These are phyloP conservation scores for Luperina nickerlii DNA, from an alignment of 2,888 invertebrate genomes.

Conservation along the genomic window DNA sequence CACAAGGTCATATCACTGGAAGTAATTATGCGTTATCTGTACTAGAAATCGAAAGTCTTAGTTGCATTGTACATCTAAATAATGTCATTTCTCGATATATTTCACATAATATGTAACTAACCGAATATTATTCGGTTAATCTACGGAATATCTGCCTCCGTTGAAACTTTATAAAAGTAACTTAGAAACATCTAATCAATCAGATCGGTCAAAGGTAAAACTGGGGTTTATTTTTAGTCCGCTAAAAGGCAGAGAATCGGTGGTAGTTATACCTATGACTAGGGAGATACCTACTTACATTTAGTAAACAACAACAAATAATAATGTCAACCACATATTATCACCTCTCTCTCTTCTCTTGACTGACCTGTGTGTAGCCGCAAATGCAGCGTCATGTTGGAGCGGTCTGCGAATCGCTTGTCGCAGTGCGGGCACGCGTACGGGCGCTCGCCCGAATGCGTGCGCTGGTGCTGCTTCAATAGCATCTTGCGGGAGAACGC, in stretches of 20 bases:
- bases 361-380: conserved; percentile 92
- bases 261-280: background rate
- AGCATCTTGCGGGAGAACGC: conserved; percentile 96
- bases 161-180: conserved; percentile 3
- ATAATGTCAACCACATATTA: conserved; percentile 30
- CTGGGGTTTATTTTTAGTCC: background rate
- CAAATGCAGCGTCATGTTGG: conserved; percentile 96
- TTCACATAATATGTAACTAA: background rate
- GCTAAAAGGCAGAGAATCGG: background rate
- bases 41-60: conserved; percentile 13
- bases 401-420: conserved; percentile 95
- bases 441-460: conserved; percentile 95
- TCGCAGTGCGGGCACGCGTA: conserved; percentile 95
- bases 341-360: conserved; percentile 40
- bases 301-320: background rate
- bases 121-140: background rate
- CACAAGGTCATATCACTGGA: conserved; percentile 30
- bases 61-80: background rate
- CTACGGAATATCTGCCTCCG: too few relatives aligned
- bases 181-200: background rate
- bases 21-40: conserved; percentile 17
- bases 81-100: background rate
- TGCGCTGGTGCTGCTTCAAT: conserved; percentile 95
- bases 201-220: background rate
- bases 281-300: background rate